phyloP scores from a whole-genome alignment of 1,140 invertebrate genomes.

The Agrypnia vestita region DNA sequence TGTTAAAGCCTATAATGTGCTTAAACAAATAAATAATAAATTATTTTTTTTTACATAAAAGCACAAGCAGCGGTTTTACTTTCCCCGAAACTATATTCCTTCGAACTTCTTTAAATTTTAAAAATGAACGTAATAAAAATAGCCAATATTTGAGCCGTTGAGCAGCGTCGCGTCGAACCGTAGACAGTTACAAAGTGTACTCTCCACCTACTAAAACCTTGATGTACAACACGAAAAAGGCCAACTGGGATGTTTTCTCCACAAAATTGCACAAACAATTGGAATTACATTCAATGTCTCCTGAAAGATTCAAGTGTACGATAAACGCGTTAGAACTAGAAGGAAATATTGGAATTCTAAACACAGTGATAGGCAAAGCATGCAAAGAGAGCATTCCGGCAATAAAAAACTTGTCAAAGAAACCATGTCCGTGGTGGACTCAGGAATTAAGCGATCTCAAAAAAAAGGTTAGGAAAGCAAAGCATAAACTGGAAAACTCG shows the following conservation, averaged over 20 bases:
- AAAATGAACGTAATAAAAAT: too few species aligned
- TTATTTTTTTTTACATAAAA: too few species aligned
- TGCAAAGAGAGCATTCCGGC: background rate
- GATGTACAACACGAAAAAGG: slow-evolving; percentile 1
- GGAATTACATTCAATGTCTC: background rate
- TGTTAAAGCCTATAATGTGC: too few species aligned
- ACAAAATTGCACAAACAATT: background rate
- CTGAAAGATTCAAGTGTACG: background rate
- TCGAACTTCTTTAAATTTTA: background rate
- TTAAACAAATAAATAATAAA: background rate
- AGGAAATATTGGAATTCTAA: background rate
- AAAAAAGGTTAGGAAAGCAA: background rate
- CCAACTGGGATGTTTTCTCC: background rate
- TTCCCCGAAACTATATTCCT: too few species aligned
- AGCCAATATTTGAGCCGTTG: too few species aligned
- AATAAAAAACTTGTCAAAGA: background rate
- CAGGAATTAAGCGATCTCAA: background rate
- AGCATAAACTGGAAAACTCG: background rate
- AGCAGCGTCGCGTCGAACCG: too few species aligned
- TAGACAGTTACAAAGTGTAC: background rate
- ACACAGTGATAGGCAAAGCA: background rate
- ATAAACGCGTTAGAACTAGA: background rate
- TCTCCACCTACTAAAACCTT: background rate
- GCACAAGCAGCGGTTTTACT: too few species aligned
- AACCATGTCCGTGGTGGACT: background rate